Percentiles rank a stretch among this genome's conserved stretches.
Evolutionary conservation across 2,113 vertebrate genomes (phyloP).

Genomic region (Oxyruncus cristatus): DNA sequence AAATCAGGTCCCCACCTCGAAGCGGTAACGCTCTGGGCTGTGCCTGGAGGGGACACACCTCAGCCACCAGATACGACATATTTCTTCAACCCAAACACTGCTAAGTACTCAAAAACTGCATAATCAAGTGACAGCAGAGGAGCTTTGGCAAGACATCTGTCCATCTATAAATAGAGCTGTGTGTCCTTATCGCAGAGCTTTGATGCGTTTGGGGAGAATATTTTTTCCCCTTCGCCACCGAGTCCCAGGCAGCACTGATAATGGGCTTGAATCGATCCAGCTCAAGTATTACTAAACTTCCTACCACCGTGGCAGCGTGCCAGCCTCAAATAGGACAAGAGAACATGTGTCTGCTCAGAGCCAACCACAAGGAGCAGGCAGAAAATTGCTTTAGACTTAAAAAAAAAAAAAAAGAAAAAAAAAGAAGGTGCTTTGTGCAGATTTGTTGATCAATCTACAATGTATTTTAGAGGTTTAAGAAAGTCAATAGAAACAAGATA

Average conservation of each 20-base stretch:
- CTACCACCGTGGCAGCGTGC: constrained; percentile 27
- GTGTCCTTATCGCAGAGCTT: constrained; percentile 21
- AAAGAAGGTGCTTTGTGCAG: constrained; percentile 43
- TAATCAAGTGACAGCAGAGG: neutral
- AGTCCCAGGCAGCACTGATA: constrained; percentile 48
- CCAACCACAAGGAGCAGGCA: constrained; percentile 43
- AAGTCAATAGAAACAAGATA: constrained; percentile 67
- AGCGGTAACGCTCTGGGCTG: neutral
- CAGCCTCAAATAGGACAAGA: constrained; percentile 45
- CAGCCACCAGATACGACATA: neutral
- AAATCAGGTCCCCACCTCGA: neutral
- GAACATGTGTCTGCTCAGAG: constrained; percentile 52
- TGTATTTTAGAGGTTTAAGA: constrained; percentile 60
- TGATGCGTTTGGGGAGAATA: constrained; percentile 16
- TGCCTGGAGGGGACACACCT: neutral
- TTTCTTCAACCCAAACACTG: neutral
- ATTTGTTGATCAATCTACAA: constrained; percentile 65
- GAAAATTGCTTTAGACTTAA: constrained; percentile 47
- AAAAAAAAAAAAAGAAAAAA: neutral
- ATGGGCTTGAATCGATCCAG: constrained; percentile 57
- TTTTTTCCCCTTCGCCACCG: neutral
- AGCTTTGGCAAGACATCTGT: constrained; percentile 46
- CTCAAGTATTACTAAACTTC: constrained; percentile 65
- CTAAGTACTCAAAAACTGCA: neutral
- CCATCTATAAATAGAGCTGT: constrained; percentile 48